These are phyloP conservation scores for Anastrepha obliqua DNA, from an alignment of 1,140 invertebrate genomes.

Conservation along the genomic window DNA sequence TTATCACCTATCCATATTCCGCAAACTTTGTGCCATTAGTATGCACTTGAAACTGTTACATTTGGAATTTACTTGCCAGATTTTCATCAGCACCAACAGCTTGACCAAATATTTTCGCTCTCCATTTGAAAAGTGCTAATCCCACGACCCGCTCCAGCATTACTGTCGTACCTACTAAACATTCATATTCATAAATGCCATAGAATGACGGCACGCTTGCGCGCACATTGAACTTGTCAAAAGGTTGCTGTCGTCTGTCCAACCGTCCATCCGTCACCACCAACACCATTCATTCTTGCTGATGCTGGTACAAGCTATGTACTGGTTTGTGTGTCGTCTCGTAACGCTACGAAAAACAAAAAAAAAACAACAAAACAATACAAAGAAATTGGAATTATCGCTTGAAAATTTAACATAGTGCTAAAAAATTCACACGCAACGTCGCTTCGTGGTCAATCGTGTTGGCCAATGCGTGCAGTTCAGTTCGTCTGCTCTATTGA, in stretches of 20 bases:
- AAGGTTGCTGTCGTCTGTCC: not conserved
- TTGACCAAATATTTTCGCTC: slow-evolving; percentile 12
- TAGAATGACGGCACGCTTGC: not conserved
- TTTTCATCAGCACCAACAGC: not conserved
- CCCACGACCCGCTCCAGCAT: not conserved
- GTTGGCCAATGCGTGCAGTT: not conserved
- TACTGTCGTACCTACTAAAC: not conserved
- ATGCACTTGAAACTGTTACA: slow-evolving; percentile 25
- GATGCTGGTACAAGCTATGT: not conserved
- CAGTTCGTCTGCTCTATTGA: not conserved
- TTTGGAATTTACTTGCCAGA: slow-evolving; percentile 38
- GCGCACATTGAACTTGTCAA: slow-evolving; percentile 35
- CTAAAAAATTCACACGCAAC: slow-evolving; percentile 48
- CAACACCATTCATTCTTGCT: not conserved
- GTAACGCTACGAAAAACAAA: not conserved
- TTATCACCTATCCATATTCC: slow-evolving; percentile 41
- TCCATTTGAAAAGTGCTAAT: not conserved
- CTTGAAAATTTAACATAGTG: slow-evolving; percentile 33
- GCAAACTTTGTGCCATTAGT: slow-evolving; percentile 13
- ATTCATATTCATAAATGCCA: not conserved
- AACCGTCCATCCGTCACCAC: not conserved
- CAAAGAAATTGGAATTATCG: not conserved
- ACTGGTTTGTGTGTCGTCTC: not conserved
- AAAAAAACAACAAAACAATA: not conserved
- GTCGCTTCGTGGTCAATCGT: slow-evolving; percentile 9